Percentiles rank a stretch among this genome's conserved stretches.
These are phyloP conservation scores for Alexandromys fortis DNA, from an alignment of 2,113 vertebrate genomes.

Conservation along the genomic window DNA sequence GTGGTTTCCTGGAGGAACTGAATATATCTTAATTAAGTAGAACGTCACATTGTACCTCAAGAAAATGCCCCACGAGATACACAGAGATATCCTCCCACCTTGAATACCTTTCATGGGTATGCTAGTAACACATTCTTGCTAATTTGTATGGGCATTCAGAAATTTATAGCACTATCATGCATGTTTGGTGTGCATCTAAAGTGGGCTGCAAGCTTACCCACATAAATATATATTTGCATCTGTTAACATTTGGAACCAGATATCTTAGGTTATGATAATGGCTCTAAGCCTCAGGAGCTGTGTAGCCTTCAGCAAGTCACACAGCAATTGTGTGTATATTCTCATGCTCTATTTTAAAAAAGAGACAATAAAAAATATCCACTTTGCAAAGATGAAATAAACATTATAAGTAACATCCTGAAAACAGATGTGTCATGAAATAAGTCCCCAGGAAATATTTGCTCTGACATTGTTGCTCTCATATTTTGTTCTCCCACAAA, in stretches of 20 bases:
- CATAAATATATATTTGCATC: not conserved
- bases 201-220: not conserved
- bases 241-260: not conserved
- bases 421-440: not conserved
- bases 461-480: not conserved
- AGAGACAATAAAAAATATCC: not conserved
- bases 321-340: not conserved
- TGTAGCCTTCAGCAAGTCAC: not conserved
- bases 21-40: not conserved
- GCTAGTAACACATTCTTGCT: not conserved
- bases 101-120: not conserved
- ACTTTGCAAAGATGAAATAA: not conserved
- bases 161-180: not conserved
- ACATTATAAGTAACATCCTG: not conserved
- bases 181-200: constrained; percentile 15
- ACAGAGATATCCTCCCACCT: constrained; percentile 13
- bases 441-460: not conserved
- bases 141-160: not conserved
- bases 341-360: not conserved
- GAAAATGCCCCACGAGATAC: not conserved
- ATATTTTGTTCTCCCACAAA: not conserved
- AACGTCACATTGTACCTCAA: not conserved
- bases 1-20: not conserved
- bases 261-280: not conserved
- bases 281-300: not conserved